These are phyloP conservation scores for Poicephalus gulielmi DNA, from an alignment of 2,113 vertebrate species.

Conservation along the genomic window DNA sequence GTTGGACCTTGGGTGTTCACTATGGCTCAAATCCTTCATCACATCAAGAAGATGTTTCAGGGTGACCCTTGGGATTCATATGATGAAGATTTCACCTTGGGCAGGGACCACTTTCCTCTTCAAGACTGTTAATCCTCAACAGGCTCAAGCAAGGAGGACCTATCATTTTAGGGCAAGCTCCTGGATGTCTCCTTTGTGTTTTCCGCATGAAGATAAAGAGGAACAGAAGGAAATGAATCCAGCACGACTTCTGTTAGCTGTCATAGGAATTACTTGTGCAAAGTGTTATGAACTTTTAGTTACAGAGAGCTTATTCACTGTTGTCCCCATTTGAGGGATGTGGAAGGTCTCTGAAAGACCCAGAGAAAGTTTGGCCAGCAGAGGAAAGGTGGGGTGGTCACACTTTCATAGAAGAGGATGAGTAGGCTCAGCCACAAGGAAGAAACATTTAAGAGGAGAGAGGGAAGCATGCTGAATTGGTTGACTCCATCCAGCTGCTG, in stretches of 20 bases:
- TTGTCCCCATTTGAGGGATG: neutral
- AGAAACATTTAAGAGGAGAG: neutral
- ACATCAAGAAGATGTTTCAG: neutral
- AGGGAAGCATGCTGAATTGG: accelerated
- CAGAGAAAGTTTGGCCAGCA: neutral
- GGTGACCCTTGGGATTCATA: neutral
- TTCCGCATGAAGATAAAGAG: neutral
- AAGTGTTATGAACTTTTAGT: neutral
- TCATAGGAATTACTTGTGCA: neutral
- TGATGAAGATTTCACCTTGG: neutral
- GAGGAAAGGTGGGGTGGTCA: neutral
- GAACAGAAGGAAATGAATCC: neutral
- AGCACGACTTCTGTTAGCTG: neutral
- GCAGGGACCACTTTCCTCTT: neutral
- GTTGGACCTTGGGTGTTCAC: neutral
- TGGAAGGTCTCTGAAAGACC: neutral
- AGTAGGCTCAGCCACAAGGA: neutral
- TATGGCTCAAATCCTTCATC: neutral
- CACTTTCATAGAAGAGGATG: neutral
- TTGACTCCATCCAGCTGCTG: neutral
- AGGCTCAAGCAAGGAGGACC: neutral
- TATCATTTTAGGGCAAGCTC: neutral
- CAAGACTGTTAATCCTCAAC: neutral
- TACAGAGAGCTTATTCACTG: neutral
- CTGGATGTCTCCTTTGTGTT: neutral